phyloP scores from a whole-genome alignment of 2,888 invertebrate genomes.

The Drepanosiphum platanoidis region DNA sequence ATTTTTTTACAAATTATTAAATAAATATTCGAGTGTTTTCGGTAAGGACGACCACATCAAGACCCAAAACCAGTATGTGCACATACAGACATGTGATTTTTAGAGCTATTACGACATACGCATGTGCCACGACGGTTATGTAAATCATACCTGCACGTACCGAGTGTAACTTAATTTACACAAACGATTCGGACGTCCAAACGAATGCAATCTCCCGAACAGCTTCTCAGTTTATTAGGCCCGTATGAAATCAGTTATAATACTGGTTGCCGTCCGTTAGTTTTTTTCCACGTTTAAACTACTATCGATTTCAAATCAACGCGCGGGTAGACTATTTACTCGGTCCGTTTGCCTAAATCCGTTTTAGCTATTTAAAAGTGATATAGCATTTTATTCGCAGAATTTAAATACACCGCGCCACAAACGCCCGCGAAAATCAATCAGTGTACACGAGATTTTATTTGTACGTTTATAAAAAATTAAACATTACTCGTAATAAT shows the following conservation, averaged over 20 bases:
- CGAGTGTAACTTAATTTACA: background rate
- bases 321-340: too few species aligned
- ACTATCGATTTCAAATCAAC: too few species aligned
- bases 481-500: too few species aligned
- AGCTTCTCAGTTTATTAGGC: background rate
- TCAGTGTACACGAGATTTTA: background rate
- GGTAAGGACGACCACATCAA: conserved; percentile 42
- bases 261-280: too few species aligned
- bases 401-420: too few species aligned
- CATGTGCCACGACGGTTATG: background rate
- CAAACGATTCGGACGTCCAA: background rate
- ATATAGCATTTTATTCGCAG: too few species aligned
- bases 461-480: background rate
- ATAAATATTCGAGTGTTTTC: conserved; percentile 15
- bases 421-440: background rate
- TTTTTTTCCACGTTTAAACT: too few species aligned
- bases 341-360: too few species aligned
- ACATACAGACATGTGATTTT: conserved; percentile 5
- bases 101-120: conserved; percentile 12
- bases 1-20: background rate
- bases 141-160: conserved; percentile 2
- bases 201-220: background rate
- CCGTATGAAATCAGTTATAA: background rate
- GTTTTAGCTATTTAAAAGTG: too few species aligned
- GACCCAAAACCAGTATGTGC: conserved; percentile 27